Conservation (phyloP, 37 sponge, comb jelly and placozoan species). For the Geodia barretti region DNA sequence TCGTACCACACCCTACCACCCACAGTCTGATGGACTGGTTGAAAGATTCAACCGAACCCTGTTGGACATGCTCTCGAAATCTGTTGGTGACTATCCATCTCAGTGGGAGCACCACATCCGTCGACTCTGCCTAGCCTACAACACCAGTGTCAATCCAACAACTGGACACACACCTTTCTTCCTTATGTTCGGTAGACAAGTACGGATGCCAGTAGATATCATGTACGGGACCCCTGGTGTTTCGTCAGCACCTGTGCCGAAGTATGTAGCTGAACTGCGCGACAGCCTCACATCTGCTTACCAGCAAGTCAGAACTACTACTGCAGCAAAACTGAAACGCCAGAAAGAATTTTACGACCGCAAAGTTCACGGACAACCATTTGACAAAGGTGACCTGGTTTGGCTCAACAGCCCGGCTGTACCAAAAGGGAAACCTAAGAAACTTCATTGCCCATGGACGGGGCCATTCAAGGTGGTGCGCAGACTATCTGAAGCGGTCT, state of each 20-base stretch:
- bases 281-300: slow-evolving; percentile 14
- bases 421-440: background rate
- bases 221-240: slow-evolving; percentile 8
- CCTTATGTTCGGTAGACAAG: slow-evolving; percentile 49
- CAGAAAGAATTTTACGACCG: slow-evolving; percentile 20
- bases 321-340: background rate
- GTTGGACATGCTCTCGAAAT: slow-evolving; percentile 19
- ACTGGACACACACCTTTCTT: slow-evolving; percentile 43
- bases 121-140: slow-evolving; percentile 28
- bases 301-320: background rate
- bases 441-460: slow-evolving; percentile 39
- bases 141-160: slow-evolving; percentile 25
- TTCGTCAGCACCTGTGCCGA: background rate
- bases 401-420: slow-evolving; percentile 31
- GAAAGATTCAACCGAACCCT: slow-evolving; percentile 38
- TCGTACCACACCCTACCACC: slow-evolving; percentile 34
- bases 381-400: slow-evolving; percentile 6
- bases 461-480: slow-evolving; percentile 35
- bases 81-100: background rate
- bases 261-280: slow-evolving; percentile 19
- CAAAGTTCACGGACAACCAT: slow-evolving; percentile 7
- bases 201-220: slow-evolving; percentile 23
- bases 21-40: slow-evolving; percentile 30
- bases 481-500: slow-evolving; percentile 14
- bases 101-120: slow-evolving; percentile 9